Conservation (phyloP, 2,888 invertebrate genomes). For the Napeogenes inachia region DNA sequence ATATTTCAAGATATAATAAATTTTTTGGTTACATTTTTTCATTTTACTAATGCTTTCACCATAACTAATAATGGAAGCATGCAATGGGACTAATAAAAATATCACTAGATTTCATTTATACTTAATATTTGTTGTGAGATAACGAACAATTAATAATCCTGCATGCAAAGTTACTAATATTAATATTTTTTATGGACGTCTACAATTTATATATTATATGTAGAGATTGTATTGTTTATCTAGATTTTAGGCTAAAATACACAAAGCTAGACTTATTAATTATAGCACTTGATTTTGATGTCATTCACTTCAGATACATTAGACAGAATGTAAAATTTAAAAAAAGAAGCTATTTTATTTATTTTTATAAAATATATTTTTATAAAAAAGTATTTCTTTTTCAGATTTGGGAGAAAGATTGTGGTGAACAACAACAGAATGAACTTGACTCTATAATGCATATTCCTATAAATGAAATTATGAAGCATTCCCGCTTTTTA, state of each 20-base stretch:
- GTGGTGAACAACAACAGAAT: constrained; percentile 32
- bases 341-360: not conserved
- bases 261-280: constrained; percentile 1
- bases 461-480: constrained; percentile 12
- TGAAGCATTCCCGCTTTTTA: constrained; percentile 30
- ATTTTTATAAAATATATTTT: not conserved
- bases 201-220: not conserved
- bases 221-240: not conserved
- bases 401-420: constrained; percentile 39
- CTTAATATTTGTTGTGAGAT: constrained; percentile 78
- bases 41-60: constrained; percentile 56
- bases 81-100: constrained; percentile 42
- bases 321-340: not conserved
- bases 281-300: not conserved
- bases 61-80: constrained; percentile 54
- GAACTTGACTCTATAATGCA: constrained; percentile 2
- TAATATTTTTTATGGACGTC: constrained; percentile 7
- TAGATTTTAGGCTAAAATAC: not conserved
- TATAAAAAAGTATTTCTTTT: constrained; percentile 20
- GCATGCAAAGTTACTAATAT: constrained; percentile 36
- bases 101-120: constrained; percentile 32
- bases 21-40: constrained; percentile 38
- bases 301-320: too few relatives aligned
- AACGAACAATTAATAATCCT: constrained; percentile 41
- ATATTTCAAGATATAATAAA: too few relatives aligned